Base-by-base conservation (phyloP, 2,888 invertebrate species). In the Acholoe squamosa region DNA sequence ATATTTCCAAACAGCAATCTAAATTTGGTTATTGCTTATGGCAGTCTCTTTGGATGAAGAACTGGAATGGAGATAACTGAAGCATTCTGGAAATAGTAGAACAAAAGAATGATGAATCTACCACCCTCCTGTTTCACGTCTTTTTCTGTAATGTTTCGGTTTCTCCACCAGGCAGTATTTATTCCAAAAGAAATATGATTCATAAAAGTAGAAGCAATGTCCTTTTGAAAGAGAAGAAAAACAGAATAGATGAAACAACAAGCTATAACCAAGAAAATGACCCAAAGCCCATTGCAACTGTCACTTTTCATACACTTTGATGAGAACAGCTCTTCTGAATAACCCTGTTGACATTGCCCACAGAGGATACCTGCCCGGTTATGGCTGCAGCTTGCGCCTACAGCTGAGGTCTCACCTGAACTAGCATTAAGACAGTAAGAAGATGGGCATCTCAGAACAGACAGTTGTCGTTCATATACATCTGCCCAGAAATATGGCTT, bases 31-130 rank as follows among this genome's bases (percentile, higher is more conserved):
- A 71, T 28, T 0, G 71, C 28, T 14, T 1, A 71, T 7, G 71
- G 71, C n/a, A 71, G 71, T 28, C 3, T 25, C 71, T 14, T 3
- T 25, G 25, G 25, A 5, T 28, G 0, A 14, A 71, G 28, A 28
- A 28, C 71, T 28, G 71, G 71, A 28, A 71, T 28, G 0, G 71
- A 71, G 1, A 71, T 71, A 28, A 71, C 28, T 1, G 25, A 71
- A 61, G 71, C 71, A 71, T 71, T 28, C 28, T 71, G 71, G 16
- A 71, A 71, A 28, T 71, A 71, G 28, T 71, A 71, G 25, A 71
- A 71, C 28, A 71, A 71, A 71, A 71, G 14, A 1, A 25, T 71
- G 25, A 71, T 28, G 28, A 71, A 71, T 25, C 71, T 28, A 71
- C 71, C 71, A 5, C 25, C 71, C 1, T 71, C 71, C n/a, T 19